Conservation (phyloP, 2,888 invertebrate genomes). For the Muscina levida region DNA sequence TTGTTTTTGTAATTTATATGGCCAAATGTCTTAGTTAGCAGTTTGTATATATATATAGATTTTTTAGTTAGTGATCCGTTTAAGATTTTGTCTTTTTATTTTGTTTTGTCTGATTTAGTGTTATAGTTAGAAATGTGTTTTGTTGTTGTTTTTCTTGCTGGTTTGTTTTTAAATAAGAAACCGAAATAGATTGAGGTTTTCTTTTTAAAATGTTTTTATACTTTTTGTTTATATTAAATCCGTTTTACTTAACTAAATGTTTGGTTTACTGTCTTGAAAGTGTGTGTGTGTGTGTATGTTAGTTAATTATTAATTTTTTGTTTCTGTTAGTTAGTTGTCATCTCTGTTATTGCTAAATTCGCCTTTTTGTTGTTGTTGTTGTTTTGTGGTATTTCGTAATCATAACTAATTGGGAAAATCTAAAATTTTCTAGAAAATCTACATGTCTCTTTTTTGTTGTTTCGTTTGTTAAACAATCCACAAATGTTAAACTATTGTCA, state of each 20-base stretch:
- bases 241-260: conserved; percentile 30
- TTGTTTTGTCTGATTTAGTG: conserved; percentile 31
- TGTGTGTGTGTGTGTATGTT: neutral
- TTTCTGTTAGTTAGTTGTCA: conserved; percentile 14
- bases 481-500: conserved; percentile 60
- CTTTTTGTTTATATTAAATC: conserved; percentile 36
- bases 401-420: conserved; percentile 44
- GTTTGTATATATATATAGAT: conserved; percentile 48
- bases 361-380: conserved; percentile 44
- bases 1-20: conserved; percentile 54
- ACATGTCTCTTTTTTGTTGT: conserved; percentile 21
- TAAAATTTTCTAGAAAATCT: conserved; percentile 45
- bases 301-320: conserved; percentile 18
- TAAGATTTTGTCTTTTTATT: conserved; percentile 44
- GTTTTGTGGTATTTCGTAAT: conserved; percentile 51
- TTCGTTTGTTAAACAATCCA: conserved; percentile 19
- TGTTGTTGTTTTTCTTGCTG: no score
- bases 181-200: conserved; percentile 68
- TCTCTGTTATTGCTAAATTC: conserved; percentile 51
- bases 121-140: conserved; percentile 27
- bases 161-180: conserved; percentile 64
- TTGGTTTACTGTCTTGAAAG: conserved; percentile 41
- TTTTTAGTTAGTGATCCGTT: conserved; percentile 16
- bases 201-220: neutral
- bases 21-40: conserved; percentile 52